Percentiles rank a stretch among this genome's conserved stretches.
Conservation (phyloP, 2,113 vertebrate genomes). For the Cololabis saira region DNA sequence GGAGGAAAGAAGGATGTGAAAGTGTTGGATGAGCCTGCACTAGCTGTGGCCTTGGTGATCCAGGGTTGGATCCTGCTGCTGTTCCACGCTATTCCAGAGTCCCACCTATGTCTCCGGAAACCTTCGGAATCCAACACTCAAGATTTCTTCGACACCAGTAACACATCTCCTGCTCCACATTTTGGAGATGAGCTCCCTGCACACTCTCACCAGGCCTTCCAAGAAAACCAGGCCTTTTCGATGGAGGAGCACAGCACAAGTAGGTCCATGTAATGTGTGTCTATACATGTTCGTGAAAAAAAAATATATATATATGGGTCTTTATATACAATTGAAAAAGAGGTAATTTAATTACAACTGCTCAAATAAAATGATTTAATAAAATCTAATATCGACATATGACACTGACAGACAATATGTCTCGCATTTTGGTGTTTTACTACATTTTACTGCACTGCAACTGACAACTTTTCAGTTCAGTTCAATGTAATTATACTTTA, state of each 20-base stretch:
- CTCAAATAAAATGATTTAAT: neutral
- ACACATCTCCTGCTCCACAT: conserved; percentile 84
- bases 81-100: conserved; percentile 93
- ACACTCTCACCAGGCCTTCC: conserved; percentile 87
- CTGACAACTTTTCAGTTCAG: conserved; percentile 1
- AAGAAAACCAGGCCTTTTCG: conserved; percentile 94
- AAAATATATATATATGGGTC: too few relatives aligned
- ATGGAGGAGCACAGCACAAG: conserved; percentile 95
- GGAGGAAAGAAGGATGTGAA: conserved; percentile 84
- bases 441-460: conserved; percentile 16
- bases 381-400: neutral
- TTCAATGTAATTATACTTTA: too few relatives aligned
- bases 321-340: too few relatives aligned
- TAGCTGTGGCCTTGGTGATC: conserved; percentile 91
- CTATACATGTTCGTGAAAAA: too few relatives aligned
- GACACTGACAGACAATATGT: neutral
- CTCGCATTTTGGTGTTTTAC: conserved; percentile 6
- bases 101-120: conserved; percentile 89
- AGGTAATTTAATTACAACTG: too few relatives aligned
- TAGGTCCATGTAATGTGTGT: conserved; percentile 53
- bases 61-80: conserved; percentile 96
- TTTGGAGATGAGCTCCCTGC: conserved; percentile 89
- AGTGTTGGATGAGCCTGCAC: conserved; percentile 90
- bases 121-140: conserved; percentile 84
- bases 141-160: conserved; percentile 92